Conservation (phyloP, 2,888 invertebrate genomes). For the Amphipoea oculea region DNA sequence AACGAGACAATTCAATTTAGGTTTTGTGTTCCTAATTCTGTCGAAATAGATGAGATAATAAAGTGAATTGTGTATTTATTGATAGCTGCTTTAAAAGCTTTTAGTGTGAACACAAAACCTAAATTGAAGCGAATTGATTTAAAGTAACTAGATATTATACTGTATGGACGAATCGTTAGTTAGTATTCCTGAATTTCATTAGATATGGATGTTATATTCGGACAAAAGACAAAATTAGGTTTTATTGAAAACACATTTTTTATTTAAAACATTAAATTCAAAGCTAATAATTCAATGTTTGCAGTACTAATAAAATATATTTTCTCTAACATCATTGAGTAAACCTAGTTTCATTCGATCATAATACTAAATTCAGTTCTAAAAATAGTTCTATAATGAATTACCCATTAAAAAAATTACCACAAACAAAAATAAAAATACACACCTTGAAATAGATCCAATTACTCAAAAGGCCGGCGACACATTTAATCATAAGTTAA, state of each 20-base stretch:
- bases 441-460: constrained; percentile 53
- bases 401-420: constrained; percentile 30
- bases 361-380: background rate
- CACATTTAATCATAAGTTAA: constrained; percentile 60
- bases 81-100: background rate
- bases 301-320: background rate
- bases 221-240: background rate
- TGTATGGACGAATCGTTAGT: background rate
- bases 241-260: background rate
- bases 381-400: constrained; percentile 31
- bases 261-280: background rate
- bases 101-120: constrained; percentile 10
- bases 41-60: background rate
- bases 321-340: background rate
- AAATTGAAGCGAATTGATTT: background rate
- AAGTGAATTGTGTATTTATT: constrained; percentile 2
- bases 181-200: background rate
- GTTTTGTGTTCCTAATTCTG: constrained; percentile 25
- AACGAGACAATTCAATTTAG: constrained; percentile 44
- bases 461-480: constrained; percentile 54
- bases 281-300: background rate
- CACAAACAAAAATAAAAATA: constrained; percentile 30
- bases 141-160: background rate
- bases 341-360: background rate
- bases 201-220: background rate